Conservation (phyloP, 2,797 vertebrate species). For the Macropodus opercularis region DNA sequence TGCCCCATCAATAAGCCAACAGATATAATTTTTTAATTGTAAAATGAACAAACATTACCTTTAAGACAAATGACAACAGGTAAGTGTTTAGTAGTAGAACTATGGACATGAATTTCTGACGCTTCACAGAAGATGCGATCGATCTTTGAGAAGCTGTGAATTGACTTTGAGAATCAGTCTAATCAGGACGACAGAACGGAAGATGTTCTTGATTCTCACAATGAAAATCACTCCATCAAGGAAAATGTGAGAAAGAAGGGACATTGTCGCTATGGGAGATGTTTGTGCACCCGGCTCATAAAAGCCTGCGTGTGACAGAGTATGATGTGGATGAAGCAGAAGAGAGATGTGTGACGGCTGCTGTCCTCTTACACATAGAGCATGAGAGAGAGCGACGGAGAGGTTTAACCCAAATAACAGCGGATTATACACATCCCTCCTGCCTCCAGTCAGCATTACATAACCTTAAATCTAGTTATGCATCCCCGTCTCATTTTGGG, state of each 20-base stretch:
- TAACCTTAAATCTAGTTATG: constrained; percentile 82
- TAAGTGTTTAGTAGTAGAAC: too few species aligned
- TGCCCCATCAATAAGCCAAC: too few species aligned
- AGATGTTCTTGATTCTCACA: constrained; percentile 30
- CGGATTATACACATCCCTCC: constrained; percentile 77
- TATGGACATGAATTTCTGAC: too few species aligned
- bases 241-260: constrained; percentile 30
- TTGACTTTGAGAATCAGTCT: too few species aligned
- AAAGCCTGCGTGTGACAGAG: constrained; percentile 46
- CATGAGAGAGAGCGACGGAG: constrained; percentile 61
- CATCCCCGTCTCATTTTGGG: constrained; percentile 72
- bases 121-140: too few species aligned
- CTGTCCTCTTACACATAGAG: constrained; percentile 42
- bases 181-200: constrained; percentile 21
- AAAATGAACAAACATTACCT: too few species aligned
- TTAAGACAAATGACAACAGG: too few species aligned
- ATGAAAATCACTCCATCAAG: constrained; percentile 33
- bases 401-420: constrained; percentile 80
- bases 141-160: too few species aligned
- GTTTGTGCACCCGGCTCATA: constrained; percentile 41
- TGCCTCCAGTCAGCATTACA: constrained; percentile 77
- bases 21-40: too few species aligned
- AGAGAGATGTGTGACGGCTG: constrained; percentile 46
- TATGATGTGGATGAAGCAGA: constrained; percentile 38
- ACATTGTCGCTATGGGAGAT: constrained; percentile 15